Evolutionary conservation across 2,113 vertebrate genomes (phyloP), one percentile per base, ranked within the genome.

Genomic region (Charina bottae): DNA sequence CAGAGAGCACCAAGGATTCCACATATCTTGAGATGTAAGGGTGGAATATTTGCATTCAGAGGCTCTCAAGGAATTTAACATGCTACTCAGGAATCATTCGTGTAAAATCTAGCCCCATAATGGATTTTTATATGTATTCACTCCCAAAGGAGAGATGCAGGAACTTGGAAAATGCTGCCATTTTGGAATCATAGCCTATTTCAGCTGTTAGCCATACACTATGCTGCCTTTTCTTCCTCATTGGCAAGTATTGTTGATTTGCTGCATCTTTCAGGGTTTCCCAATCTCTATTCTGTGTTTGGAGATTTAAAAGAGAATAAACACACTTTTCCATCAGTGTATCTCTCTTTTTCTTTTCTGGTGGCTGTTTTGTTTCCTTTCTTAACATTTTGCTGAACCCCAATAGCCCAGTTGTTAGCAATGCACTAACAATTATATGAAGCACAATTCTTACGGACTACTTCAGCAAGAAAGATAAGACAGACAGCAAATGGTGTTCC

Each of bases 261-360:
- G 37, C 55, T 60, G 55, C 8, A 11, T 58, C 54, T 91, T 84
- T 42, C n/a, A 33, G 4, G 53, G 15, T 72, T 78, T 87, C 53
- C 33, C 62, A 54, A 59, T 59, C 42, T 42, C 1, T 23, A 23
- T 13, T 83, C 11, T 62, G 6, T 33, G 53, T 83, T 53, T 28
- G 62, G 42, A 60, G 42, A 15, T 88, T 88, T 83, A 92, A 86
- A 53, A 78, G 42, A 53, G 53, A 88, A 83, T 53, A 54, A 88
- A 92, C 11, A 12, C 26, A 19, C 55, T n/a, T 62, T 26, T 72
- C 19, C 9, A 6, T 53, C 62, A 54, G 1, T 33, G 11, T 85
- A 7, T 42, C 17, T 54, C 9, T 85, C 49, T 85, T 11, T 54
- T 85, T 85, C 24, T 54, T 85, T 53, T 19, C 17, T 3, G 21